Percentiles rank a stretch among this genome's conserved stretches.
phyloP scores from a whole-genome alignment of 1,140 invertebrate species.

The Drosophila aff. region DNA sequence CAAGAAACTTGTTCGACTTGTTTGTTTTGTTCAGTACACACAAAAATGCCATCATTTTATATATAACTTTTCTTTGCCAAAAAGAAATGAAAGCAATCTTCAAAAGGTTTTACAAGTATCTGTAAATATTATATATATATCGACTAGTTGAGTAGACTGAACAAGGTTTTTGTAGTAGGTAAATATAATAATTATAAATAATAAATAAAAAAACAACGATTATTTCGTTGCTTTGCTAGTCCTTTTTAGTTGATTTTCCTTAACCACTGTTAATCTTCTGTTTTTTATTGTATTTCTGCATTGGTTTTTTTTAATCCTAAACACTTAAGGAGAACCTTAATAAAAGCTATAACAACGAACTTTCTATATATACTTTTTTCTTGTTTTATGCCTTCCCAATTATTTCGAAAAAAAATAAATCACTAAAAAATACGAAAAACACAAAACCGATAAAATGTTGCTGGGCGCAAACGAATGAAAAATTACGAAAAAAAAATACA shows the following conservation, averaged over 20 bases:
- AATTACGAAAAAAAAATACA: constrained; percentile 9
- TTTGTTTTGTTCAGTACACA: constrained; percentile 71
- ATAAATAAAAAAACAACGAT: constrained; percentile 13
- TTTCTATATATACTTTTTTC: constrained; percentile 76
- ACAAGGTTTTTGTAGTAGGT: constrained; percentile 44
- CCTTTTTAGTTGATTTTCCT: constrained; percentile 36
- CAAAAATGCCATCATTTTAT: constrained; percentile 76
- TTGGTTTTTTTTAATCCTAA: constrained; percentile 39
- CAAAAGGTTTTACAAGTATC: constrained; percentile 53
- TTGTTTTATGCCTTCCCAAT: constrained; percentile 78
- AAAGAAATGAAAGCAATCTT: constrained; percentile 40
- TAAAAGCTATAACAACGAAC: constrained; percentile 70
- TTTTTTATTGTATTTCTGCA: constrained; percentile 26
- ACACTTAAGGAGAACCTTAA: constrained; percentile 41
- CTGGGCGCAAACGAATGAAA: constrained; percentile 38
- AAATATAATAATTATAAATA: constrained; percentile 21
- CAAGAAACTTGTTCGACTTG: constrained; percentile 35
- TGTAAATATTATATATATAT: constrained; percentile 39
- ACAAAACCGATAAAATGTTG: constrained; percentile 35
- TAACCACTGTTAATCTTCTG: constrained; percentile 21
- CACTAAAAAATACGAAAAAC: constrained; percentile 34
- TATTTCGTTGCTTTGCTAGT: constrained; percentile 52
- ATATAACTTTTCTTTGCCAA: constrained; percentile 21
- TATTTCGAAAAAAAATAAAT: constrained; percentile 61
- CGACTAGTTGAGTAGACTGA: constrained; percentile 38